Evolutionary conservation across 2,888 invertebrate genomes (phyloP), one percentile per base, ranked within the genome.

Genomic region (Congeria kusceri): DNA sequence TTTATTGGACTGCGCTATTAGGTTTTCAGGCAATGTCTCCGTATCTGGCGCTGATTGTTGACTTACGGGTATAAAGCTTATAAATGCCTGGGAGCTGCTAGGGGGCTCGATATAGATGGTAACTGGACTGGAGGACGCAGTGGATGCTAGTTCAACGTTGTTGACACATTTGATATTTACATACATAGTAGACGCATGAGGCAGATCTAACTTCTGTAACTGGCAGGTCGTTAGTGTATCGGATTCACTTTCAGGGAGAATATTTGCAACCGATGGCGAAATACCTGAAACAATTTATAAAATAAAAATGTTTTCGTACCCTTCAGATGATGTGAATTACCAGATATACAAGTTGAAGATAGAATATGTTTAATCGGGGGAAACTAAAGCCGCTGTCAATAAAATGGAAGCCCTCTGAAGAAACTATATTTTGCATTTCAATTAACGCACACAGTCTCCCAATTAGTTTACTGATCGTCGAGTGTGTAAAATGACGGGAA

Each of bases 141-240:
- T 23, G 3, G 69, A 49, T 20, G 32, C 9, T 5, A 78, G 29
- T 64, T 73, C 73, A 23, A 78, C 47, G 18, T 59, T 18, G 46
- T 78, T 78, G 0, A 73, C 44, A 65, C 77, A 78, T 27, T 71
- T 72, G n/a, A 78, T 61, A n/a, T 28, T 69, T 20, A 59, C 68
- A 32, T 29, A 56, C 9, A 68, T 23, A 3, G 3, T 53, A 3
- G 62, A 63, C 3, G 72, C 73, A 29, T 78, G 73, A 29, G 47
- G 4, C 0, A 73, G 18, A 3, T 32, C 9, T 11, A 72, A n/a
- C 5, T 49, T 11, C 18, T 23, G 15, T 4, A 49, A 61, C 4
- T 25, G 18, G 23, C 73, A 73, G 4, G 27, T 13, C 3, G 13
- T 44, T 2, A 23, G 15, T 2, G 18, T 13, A 4, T 62, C 28